Percentiles rank a stretch among this genome's conserved stretches.
Conservation (phyloP, 23 tunicate species). For the Ciona savignyi region DNA sequence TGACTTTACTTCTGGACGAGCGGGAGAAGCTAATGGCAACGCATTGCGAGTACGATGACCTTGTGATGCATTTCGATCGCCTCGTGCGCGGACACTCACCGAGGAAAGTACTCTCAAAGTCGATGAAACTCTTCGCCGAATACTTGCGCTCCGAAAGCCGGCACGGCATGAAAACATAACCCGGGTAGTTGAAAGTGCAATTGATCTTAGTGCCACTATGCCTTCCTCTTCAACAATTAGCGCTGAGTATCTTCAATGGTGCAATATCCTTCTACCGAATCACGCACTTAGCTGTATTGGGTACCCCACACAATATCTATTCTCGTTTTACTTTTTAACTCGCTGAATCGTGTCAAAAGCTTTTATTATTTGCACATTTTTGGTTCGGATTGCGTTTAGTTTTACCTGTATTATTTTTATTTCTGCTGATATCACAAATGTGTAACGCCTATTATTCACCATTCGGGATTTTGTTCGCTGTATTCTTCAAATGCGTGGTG, state of each 20-base stretch:
- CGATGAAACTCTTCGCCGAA: constrained; percentile 70
- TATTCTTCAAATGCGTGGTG: too few species aligned
- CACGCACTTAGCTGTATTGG: not conserved
- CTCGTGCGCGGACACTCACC: constrained; percentile 63
- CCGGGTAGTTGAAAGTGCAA: not conserved
- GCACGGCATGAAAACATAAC: constrained; percentile 5
- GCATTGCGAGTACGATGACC: constrained; percentile 60
- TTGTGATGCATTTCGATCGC: constrained; percentile 88
- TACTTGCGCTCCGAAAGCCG: constrained; percentile 42
- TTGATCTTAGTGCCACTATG: not conserved
- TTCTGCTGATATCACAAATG: too few species aligned
- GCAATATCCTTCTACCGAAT: not conserved
- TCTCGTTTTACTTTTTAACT: too few species aligned
- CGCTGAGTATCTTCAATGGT: too few species aligned
- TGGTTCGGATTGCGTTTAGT: not conserved
- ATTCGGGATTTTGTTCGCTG: too few species aligned
- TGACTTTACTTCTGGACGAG: constrained; percentile 68
- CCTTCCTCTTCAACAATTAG: not conserved
- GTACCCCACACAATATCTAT: too few species aligned
- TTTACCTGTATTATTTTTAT: not conserved
- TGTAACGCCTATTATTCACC: too few species aligned
- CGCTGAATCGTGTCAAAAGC: not conserved
- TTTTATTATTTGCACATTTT: not conserved
- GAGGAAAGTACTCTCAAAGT: constrained; percentile 56
- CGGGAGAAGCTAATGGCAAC: constrained; percentile 26